Evolutionary conservation across 2,797 vertebrate species (phyloP).

Genomic region (Nannoperca obscura): DNA sequence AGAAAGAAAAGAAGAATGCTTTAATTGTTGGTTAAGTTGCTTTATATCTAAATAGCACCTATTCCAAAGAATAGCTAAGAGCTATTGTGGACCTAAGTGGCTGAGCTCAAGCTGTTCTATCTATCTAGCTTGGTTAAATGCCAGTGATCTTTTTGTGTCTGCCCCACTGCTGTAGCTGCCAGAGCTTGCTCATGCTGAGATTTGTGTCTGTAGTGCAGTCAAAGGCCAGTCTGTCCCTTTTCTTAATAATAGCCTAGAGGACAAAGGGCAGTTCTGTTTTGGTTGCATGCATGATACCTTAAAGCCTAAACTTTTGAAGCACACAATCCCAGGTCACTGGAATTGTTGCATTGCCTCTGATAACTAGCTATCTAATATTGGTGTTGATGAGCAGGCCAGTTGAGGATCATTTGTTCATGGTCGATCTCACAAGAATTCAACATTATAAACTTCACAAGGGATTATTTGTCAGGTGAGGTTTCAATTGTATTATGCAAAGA

Average conservation of each 20-base stretch:
- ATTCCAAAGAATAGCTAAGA: conserved; percentile 15
- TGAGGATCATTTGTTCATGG: neutral
- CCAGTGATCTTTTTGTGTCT: conserved; percentile 19
- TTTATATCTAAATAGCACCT: neutral
- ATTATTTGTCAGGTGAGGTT: neutral
- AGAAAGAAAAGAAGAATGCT: conserved; percentile 42
- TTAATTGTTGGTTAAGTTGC: conserved; percentile 1
- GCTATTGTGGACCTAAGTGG: neutral
- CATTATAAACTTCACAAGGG: neutral
- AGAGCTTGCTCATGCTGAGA: conserved; percentile 53
- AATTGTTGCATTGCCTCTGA: conserved; percentile 44
- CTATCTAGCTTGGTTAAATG: conserved; percentile 19
- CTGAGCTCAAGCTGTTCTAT: conserved; percentile 19
- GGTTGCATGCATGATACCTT: conserved; percentile 63
- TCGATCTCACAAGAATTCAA: neutral
- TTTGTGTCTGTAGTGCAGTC: conserved; percentile 56
- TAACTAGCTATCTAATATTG: conserved; percentile 5
- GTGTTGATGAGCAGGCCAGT: neutral
- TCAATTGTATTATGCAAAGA: neutral
- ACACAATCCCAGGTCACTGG: conserved; percentile 43
- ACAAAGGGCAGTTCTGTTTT: conserved; percentile 60
- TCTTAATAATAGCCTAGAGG: conserved; percentile 65
- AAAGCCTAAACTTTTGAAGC: conserved; percentile 48
- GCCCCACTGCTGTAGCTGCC: conserved; percentile 35
- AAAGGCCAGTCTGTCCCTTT: conserved; percentile 60